Evolutionary conservation across 2,113 vertebrate genomes (phyloP).

Genomic region (Triplophysa dalaica): DNA sequence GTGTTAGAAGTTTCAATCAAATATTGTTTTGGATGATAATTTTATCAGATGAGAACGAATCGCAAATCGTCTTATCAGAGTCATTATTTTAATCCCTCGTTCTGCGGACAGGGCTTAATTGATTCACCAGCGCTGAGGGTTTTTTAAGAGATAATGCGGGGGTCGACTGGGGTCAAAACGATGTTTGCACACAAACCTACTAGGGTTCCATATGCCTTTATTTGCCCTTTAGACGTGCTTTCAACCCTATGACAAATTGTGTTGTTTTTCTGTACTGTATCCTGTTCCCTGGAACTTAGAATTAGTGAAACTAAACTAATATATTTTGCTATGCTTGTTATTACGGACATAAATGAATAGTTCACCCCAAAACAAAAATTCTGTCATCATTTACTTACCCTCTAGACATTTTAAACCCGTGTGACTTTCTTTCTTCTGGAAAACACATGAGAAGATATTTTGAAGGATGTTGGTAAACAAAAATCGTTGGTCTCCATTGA

Average conservation of each 20-base stretch:
- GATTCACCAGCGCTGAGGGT: constrained; percentile 67
- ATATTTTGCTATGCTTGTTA: not conserved
- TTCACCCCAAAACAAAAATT: too few species aligned
- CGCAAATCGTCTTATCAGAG: constrained; percentile 77
- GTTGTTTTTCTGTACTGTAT: constrained; percentile 12
- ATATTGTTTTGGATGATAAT: constrained; percentile 74
- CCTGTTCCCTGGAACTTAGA: not conserved
- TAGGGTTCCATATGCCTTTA: constrained; percentile 37
- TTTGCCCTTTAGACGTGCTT: constrained; percentile 58
- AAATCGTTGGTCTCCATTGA: too few species aligned
- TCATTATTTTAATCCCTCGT: constrained; percentile 73
- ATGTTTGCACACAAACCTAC: constrained; percentile 5
- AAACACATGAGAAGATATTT: too few species aligned
- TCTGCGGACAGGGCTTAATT: constrained; percentile 75
- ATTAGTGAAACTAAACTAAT: not conserved
- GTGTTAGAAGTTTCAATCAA: constrained; percentile 73
- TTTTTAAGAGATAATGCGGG: constrained; percentile 73
- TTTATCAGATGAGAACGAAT: constrained; percentile 80
- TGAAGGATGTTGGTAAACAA: too few species aligned
- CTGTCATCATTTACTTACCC: too few species aligned
- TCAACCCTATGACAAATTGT: not conserved
- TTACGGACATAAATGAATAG: not conserved
- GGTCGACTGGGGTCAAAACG: constrained; percentile 64
- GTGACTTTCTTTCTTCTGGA: too few species aligned
- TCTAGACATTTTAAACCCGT: too few species aligned